Evolutionary conservation across 2,888 invertebrate genomes (phyloP).

Genomic region (Allophyes oxyacanthae): DNA sequence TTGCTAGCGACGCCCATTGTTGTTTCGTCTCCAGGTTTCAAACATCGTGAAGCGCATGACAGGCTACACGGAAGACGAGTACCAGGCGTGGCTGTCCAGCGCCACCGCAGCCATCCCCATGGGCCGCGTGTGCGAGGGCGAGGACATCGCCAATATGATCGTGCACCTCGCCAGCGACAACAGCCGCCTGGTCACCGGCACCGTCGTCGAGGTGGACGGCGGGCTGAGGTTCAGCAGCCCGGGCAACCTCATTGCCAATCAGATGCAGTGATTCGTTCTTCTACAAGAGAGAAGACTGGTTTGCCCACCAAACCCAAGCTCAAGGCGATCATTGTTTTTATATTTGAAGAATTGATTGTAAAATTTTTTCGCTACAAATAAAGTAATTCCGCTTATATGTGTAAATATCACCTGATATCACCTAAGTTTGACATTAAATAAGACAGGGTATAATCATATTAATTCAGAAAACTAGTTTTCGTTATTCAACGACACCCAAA

Average conservation of each 20-base stretch:
- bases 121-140: constrained; percentile 68
- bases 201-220: constrained; percentile 91
- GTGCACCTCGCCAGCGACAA: constrained; percentile 94
- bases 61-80: constrained; percentile 88
- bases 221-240: constrained; percentile 50
- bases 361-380: too few relatives aligned
- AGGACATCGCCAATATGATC: constrained; percentile 94
- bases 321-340: too few relatives aligned
- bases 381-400: too few relatives aligned
- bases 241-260: background rate
- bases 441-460: too few relatives aligned
- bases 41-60: constrained; percentile 75
- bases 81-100: constrained; percentile 67
- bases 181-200: constrained; percentile 73
- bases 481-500: too few relatives aligned
- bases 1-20: too few relatives aligned
- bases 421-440: too few relatives aligned
- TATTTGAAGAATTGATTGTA: too few relatives aligned
- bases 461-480: too few relatives aligned
- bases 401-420: too few relatives aligned
- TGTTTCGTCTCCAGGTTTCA: background rate
- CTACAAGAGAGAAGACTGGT: too few relatives aligned
- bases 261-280: constrained; percentile 1
- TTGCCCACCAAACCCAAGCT: too few relatives aligned
- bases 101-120: constrained; percentile 49